phyloP scores from a whole-genome alignment of 2,888 invertebrate genomes.

The Drosophila infuscata region DNA sequence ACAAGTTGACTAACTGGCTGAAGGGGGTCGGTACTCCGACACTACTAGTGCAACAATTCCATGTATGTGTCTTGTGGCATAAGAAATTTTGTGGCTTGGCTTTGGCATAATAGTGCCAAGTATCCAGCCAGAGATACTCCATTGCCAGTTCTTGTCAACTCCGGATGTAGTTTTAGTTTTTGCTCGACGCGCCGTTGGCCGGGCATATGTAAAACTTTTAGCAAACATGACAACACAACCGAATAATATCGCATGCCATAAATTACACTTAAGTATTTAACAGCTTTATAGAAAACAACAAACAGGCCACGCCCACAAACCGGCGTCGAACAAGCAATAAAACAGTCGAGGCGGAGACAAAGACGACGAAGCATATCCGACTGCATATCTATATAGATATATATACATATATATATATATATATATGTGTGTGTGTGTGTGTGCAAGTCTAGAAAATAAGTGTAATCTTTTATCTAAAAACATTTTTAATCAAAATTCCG shows the following conservation, averaged over 20 bases:
- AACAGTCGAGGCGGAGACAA: slow-evolving; percentile 36
- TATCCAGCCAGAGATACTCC: slow-evolving; percentile 44
- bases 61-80: slow-evolving; percentile 36
- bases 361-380: slow-evolving; percentile 19
- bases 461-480: slow-evolving; percentile 64
- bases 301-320: slow-evolving; percentile 55
- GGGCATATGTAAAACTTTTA: slow-evolving; percentile 76
- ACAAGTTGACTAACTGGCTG: slow-evolving; percentile 62
- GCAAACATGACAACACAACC: slow-evolving; percentile 75
- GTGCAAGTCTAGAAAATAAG: slow-evolving; percentile 29
- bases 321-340: slow-evolving; percentile 52
- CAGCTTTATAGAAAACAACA: slow-evolving; percentile 71
- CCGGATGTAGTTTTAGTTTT: slow-evolving; percentile 55
- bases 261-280: slow-evolving; percentile 80
- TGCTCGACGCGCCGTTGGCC: slow-evolving; percentile 15
- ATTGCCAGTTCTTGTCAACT: slow-evolving; percentile 28
- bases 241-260: slow-evolving; percentile 79
- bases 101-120: slow-evolving; percentile 5
- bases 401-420: background rate
- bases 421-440: slow-evolving; percentile 19
- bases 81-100: slow-evolving; percentile 57
- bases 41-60: slow-evolving; percentile 44
- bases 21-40: slow-evolving; percentile 3
- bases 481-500: slow-evolving; percentile 72
- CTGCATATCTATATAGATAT: background rate